These are phyloP conservation scores for Pygoscelis adeliae DNA, from an alignment of 2,113 vertebrate species.

Conservation along the genomic window DNA sequence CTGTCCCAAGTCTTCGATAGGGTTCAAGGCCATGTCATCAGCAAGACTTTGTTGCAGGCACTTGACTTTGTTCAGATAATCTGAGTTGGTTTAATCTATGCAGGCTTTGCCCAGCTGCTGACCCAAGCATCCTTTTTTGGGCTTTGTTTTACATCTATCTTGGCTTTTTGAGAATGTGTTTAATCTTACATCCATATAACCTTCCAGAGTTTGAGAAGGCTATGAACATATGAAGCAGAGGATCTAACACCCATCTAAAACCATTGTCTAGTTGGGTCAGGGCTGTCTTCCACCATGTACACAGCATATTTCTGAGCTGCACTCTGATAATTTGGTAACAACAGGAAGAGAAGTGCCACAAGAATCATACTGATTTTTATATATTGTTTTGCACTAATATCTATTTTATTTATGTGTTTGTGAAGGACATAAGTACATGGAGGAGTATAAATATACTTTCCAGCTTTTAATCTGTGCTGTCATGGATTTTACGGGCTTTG, in stretches of 20 bases:
- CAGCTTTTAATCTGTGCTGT: neutral
- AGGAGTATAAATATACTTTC: neutral
- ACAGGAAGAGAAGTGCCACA: neutral
- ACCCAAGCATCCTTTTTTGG: too few relatives aligned
- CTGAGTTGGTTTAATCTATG: neutral
- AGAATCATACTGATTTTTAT: neutral
- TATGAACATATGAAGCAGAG: neutral
- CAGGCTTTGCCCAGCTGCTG: neutral
- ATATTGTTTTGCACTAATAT: neutral
- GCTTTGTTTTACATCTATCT: neutral
- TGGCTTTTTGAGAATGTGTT: neutral
- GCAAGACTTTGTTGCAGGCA: neutral
- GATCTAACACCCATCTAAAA: neutral
- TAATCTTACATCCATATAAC: fast-evolving
- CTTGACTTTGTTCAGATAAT: neutral
- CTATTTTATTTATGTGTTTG: neutral
- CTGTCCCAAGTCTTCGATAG: fast-evolving
- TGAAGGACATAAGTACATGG: neutral
- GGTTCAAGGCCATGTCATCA: neutral
- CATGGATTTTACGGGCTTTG: neutral
- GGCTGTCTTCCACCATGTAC: neutral
- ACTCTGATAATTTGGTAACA: neutral
- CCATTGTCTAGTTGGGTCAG: neutral
- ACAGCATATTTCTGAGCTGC: neutral
- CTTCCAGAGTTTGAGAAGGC: neutral